Evolutionary conservation across 2,888 invertebrate species (phyloP), one percentile per base, ranked within the genome.

Genomic region (Dicranocentrus wangi): DNA sequence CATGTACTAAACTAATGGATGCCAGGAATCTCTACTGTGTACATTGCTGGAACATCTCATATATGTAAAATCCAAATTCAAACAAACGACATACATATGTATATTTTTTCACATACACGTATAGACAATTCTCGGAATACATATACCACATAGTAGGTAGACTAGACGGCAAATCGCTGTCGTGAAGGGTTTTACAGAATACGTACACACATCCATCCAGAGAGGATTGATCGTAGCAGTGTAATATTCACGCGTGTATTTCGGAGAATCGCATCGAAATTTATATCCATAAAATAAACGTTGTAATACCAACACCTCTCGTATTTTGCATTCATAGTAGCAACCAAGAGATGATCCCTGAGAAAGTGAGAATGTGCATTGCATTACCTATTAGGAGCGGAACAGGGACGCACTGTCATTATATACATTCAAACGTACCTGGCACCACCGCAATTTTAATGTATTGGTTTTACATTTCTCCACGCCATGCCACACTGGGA

Each of bases 401-500:
- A 19, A 21, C 8, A 55, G 8, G 17, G 23, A 23, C 23, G 7
- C 23, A 27, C 53, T 21, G 39, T 39, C 51, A 13, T 10, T 17
- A 23, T 10, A 55, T 21, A 21, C 23, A 15, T 55, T n/a, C n/a
- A n/a, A 39, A 21, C 23, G 73, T 75, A 75, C 75, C 75, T 75
- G 66, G 65, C 39, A 75, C 66, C 53, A 73, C 71, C 51, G 42
- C 39, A 32, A 70, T 60, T 65, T 63, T 65, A 75, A 43, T 25
- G 13, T 27, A 66, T 75, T 55, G 75, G 75, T 75, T 75, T 65
- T 42, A 75, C 47, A 32, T 65, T 75, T 75, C 66, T 53, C 75
- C 55, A 65, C 65, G 39, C 65, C 5, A 42, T 65, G 65, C 75
- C 55, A 65, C 65, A 55, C 65, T 10, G 55, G 75, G 65, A 75